These are phyloP conservation scores for Scophthalmus maximus DNA, from an alignment of 2,113 vertebrate species.

Conservation along the genomic window DNA sequence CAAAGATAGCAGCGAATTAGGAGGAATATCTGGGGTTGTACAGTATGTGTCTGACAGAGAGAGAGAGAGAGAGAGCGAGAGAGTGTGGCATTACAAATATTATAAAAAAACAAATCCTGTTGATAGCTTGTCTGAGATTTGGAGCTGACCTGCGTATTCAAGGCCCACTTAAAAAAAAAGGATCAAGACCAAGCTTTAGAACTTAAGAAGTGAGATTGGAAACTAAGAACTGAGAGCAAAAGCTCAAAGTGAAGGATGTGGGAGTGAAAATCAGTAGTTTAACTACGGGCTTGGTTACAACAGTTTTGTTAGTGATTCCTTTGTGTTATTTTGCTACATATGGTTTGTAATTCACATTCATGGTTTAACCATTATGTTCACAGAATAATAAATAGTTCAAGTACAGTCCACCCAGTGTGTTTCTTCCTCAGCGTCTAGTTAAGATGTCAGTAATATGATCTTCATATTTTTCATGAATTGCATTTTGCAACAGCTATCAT, in stretches of 20 bases:
- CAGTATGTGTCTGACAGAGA: too few species aligned
- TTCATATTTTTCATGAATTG: neutral
- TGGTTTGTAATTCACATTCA: neutral
- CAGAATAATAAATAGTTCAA: neutral
- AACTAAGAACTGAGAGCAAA: constrained; percentile 39
- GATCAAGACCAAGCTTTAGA: neutral
- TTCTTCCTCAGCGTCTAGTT: neutral
- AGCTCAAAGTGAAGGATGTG: neutral
- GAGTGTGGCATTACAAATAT: neutral
- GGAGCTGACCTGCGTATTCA: neutral
- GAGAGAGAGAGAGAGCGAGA: too few species aligned
- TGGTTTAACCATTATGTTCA: neutral
- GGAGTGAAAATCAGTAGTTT: neutral
- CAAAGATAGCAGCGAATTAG: neutral
- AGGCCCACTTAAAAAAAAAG: neutral
- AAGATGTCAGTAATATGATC: neutral
- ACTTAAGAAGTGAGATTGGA: constrained; percentile 12
- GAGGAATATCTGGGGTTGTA: neutral
- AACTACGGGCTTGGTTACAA: neutral
- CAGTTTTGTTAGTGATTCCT: neutral
- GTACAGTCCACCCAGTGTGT: neutral
- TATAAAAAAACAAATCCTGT: neutral
- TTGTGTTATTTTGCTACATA: neutral
- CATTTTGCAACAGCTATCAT: neutral
- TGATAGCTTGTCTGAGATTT: neutral